phyloP scores from a whole-genome alignment of 2,888 invertebrate genomes.

The Balanococcus diminutus region DNA sequence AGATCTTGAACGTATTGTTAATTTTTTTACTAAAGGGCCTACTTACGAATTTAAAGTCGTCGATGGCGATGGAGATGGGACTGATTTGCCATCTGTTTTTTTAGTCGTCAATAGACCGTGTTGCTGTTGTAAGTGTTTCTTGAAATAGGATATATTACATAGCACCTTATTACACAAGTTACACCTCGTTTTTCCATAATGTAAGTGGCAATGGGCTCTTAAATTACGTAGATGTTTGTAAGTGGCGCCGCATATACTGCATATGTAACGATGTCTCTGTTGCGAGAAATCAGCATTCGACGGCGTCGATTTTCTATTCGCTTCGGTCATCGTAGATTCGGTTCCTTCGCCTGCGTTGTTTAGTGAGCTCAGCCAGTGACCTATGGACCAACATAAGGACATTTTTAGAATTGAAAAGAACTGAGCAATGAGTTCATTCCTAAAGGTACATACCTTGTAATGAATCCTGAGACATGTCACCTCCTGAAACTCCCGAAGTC shows the following conservation, averaged over 20 bases:
- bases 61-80: slow-evolving; percentile 22
- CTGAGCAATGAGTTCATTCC: not conserved
- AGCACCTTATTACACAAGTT: slow-evolving; percentile 64
- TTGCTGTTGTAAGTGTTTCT: slow-evolving; percentile 56
- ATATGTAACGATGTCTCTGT: slow-evolving; percentile 61
- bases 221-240: slow-evolving; percentile 65
- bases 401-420: not conserved
- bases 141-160: slow-evolving; percentile 62
- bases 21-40: not conserved
- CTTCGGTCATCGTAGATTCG: not conserved
- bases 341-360: slow-evolving; percentile 43
- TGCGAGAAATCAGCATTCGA: slow-evolving; percentile 56
- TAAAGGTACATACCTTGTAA: slow-evolving; percentile 62
- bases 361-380: slow-evolving; percentile 53
- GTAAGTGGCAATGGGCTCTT: slow-evolving; percentile 65
- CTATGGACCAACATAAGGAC: not conserved
- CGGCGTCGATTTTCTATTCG: slow-evolving; percentile 19
- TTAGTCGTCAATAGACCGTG: slow-evolving; percentile 52
- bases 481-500: slow-evolving; percentile 61
- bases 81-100: slow-evolving; percentile 40
- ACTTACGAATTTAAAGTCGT: slow-evolving; percentile 9
- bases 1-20: slow-evolving; percentile 15
- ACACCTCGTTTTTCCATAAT: slow-evolving; percentile 64
- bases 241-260: slow-evolving; percentile 64
- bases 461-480: slow-evolving; percentile 62